Evolutionary conservation across 2,888 invertebrate species (phyloP).

Genomic region (Tenthredo livida): DNA sequence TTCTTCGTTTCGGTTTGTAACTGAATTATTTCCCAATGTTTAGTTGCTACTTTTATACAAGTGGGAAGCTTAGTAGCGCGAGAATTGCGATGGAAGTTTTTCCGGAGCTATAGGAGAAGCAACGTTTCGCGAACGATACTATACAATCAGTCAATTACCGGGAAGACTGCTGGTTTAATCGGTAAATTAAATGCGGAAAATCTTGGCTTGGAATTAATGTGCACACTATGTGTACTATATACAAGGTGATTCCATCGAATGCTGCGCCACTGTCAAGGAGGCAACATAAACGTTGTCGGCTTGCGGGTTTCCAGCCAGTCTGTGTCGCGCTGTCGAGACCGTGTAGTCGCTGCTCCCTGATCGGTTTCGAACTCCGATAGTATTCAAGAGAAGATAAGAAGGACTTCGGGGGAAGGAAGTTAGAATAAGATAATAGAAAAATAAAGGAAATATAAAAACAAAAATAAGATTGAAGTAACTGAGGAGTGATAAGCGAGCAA

Average conservation of each 20-base stretch:
- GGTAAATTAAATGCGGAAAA: neutral
- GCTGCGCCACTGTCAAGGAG: conserved; percentile 51
- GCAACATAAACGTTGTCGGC: conserved; percentile 53
- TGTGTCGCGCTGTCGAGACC: conserved; percentile 52
- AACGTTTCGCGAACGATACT: neutral
- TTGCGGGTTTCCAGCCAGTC: conserved; percentile 45
- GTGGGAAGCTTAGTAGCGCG: neutral
- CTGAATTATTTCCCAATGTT: no score
- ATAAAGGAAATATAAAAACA: neutral
- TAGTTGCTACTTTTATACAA: no score
- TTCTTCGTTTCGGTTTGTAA: neutral
- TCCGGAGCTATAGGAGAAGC: neutral
- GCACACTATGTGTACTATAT: neutral
- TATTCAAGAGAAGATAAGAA: conserved; percentile 9
- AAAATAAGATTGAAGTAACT: neutral
- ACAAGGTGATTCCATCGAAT: conserved; percentile 42
- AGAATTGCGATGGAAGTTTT: neutral
- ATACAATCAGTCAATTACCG: neutral
- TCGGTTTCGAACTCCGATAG: neutral
- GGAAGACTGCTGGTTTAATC: neutral
- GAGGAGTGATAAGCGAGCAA: neutral
- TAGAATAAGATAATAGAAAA: conserved; percentile 6
- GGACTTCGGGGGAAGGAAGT: neutral
- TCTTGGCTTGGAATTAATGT: neutral
- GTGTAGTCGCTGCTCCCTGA: conserved; percentile 41